A percentile compares a stretch with the other conserved stretches of the same genome.
Evolutionary conservation across 2,888 invertebrate species (phyloP).

Genomic region (Clanis bilineata): DNA sequence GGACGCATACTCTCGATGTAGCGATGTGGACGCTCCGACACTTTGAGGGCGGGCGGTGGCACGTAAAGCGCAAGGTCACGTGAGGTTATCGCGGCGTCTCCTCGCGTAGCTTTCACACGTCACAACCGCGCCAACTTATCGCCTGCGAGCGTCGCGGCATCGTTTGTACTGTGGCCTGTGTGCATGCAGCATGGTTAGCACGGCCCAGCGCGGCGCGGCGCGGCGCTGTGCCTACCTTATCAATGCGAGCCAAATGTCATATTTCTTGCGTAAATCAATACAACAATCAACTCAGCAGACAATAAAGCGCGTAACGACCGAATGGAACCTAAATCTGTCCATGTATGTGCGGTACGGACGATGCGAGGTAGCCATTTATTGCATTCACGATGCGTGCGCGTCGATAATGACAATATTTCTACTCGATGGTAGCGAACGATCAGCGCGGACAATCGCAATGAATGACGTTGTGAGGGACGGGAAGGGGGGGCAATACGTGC

Average conservation of each 20-base stretch:
- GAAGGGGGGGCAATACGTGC: slow-evolving; percentile 60
- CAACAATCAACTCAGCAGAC: slow-evolving; percentile 37
- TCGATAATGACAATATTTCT: slow-evolving; percentile 78
- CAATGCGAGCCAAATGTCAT: slow-evolving; percentile 19
- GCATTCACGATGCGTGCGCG: slow-evolving; percentile 69
- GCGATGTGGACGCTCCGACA: slow-evolving; percentile 16
- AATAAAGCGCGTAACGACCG: slow-evolving; percentile 40
- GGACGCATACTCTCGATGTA: slow-evolving; percentile 22
- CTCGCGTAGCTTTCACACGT: slow-evolving; percentile 60
- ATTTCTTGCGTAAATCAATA: slow-evolving; percentile 42
- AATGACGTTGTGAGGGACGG: slow-evolving; percentile 69
- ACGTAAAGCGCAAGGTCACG: slow-evolving; percentile 60
- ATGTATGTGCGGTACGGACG: slow-evolving; percentile 44
- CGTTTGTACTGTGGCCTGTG: no score
- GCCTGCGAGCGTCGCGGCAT: slow-evolving; percentile 21
- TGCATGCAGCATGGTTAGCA: no score
- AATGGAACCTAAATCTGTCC: slow-evolving; percentile 52
- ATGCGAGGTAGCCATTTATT: slow-evolving; percentile 61
- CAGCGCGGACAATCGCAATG: slow-evolving; percentile 77
- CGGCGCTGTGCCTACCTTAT: slow-evolving; percentile 15
- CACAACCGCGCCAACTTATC: slow-evolving; percentile 37
- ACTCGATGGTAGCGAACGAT: slow-evolving; percentile 74
- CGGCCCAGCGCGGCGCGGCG: no score
- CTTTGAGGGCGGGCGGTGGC: slow-evolving; percentile 34
- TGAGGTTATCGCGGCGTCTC: slow-evolving; percentile 60